These are phyloP conservation scores for Odontesthes bonariensis DNA, from an alignment of 2,113 vertebrate genomes.

Conservation along the genomic window DNA sequence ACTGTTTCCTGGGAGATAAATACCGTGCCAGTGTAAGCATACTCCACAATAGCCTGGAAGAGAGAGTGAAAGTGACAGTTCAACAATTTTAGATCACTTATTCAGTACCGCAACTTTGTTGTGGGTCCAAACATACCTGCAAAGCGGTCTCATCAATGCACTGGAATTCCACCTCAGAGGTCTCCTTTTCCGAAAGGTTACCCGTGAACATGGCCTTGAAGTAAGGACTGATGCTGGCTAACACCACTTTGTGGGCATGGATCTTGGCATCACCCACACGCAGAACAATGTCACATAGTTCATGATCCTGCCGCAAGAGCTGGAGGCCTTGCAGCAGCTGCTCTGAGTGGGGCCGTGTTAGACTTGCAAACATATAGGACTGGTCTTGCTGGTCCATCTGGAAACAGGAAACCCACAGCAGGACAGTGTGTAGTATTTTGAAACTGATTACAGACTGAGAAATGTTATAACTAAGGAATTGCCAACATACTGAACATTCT, in stretches of 20 bases:
- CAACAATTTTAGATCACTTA: slow-evolving; percentile 13
- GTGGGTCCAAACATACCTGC: slow-evolving; percentile 80
- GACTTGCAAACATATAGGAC: slow-evolving; percentile 97
- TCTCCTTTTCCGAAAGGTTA: slow-evolving; percentile 96
- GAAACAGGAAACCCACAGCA: slow-evolving; percentile 28
- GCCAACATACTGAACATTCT: not conserved
- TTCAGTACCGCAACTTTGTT: not conserved
- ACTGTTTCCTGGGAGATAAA: slow-evolving; percentile 98
- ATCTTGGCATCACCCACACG: slow-evolving; percentile 96
- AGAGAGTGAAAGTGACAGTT: slow-evolving; percentile 23
- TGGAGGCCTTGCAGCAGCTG: slow-evolving; percentile 98
- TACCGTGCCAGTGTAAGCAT: slow-evolving; percentile 96
- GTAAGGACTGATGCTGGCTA: slow-evolving; percentile 98
- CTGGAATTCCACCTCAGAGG: slow-evolving; percentile 96
- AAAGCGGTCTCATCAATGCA: slow-evolving; percentile 94
- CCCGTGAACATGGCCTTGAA: slow-evolving; percentile 99
- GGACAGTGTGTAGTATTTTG: slow-evolving; percentile 18
- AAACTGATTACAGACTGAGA: not conserved
- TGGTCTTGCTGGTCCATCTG: slow-evolving; percentile 97
- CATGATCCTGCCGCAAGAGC: slow-evolving; percentile 94
- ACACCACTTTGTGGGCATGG: slow-evolving; percentile 96
- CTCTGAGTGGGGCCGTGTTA: slow-evolving; percentile 95
- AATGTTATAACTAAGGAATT: not conserved
- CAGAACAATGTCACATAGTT: slow-evolving; percentile 96
- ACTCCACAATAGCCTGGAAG: slow-evolving; percentile 94